phyloP scores from a whole-genome alignment of 1,140 invertebrate genomes.

The Drosophila sucinea region DNA sequence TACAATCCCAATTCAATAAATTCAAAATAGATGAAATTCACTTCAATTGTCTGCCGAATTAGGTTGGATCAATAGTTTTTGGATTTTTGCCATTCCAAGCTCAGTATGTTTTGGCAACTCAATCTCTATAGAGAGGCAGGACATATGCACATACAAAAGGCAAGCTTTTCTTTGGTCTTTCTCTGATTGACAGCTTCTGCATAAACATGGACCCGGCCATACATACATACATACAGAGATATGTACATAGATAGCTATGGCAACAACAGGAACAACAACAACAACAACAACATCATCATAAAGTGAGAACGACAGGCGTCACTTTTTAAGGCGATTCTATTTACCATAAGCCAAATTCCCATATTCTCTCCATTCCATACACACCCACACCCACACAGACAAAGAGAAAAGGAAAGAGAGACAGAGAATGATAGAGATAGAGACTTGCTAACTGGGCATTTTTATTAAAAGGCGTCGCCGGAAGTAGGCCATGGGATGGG shows the following conservation, averaged over 20 bases:
- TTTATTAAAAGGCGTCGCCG: not conserved
- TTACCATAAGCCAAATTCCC: conserved; percentile 1
- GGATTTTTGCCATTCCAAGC: too few relatives aligned
- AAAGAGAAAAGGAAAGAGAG: too few relatives aligned
- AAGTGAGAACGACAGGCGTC: conserved; percentile 2
- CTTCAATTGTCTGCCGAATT: too few relatives aligned
- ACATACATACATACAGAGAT: not conserved
- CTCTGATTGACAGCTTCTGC: conserved; percentile 1
- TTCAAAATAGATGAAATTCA: too few relatives aligned
- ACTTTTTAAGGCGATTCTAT: conserved; percentile 7
- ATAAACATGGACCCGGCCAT: not conserved
- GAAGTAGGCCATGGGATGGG: not conserved
- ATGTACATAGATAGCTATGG: not conserved
- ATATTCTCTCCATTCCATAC: not conserved
- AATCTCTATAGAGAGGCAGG: too few relatives aligned
- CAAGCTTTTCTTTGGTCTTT: not conserved
- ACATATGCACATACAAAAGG: not conserved
- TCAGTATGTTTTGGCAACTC: too few relatives aligned
- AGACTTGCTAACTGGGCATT: conserved; percentile 6
- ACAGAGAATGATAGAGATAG: not conserved
- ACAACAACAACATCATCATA: not conserved
- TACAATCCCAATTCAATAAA: too few relatives aligned
- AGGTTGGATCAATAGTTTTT: too few relatives aligned
- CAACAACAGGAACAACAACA: not conserved
- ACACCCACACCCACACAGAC: too few relatives aligned